Evolutionary conservation across 1,140 invertebrate genomes (phyloP).

Genomic region (Lamellibrachia luymesi): DNA sequence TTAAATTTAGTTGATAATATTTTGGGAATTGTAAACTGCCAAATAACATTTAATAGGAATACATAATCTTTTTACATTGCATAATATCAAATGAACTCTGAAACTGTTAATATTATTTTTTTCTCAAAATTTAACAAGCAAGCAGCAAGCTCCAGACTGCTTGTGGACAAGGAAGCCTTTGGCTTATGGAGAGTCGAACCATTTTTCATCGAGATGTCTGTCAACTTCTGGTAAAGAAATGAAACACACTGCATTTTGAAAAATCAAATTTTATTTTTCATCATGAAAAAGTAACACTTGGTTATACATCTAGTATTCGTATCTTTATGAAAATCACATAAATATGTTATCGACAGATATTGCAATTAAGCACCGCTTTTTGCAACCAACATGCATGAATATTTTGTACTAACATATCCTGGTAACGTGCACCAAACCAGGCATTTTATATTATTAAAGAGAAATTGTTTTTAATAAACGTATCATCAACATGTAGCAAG

Average conservation of each 20-base stretch:
- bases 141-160: not conserved
- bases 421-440: not conserved
- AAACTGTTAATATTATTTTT: not conserved
- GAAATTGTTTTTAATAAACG: not conserved
- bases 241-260: not conserved
- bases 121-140: not conserved
- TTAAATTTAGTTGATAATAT: too few relatives aligned
- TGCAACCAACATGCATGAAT: not conserved
- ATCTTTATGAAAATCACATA: slow-evolving; percentile 2
- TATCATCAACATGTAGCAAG: not conserved
- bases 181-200: not conserved
- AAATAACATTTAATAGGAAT: too few relatives aligned
- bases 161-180: not conserved
- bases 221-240: not conserved
- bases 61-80: too few relatives aligned
- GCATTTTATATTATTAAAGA: not conserved
- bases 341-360: slow-evolving; percentile 1
- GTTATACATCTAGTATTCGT: slow-evolving; percentile 1
- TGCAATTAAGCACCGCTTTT: slow-evolving; percentile 4
- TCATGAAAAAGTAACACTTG: not conserved
- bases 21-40: too few relatives aligned
- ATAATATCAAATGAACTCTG: not conserved
- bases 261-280: not conserved
- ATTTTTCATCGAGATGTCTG: not conserved
- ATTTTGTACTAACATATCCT: not conserved